Evolutionary conservation across 2,113 vertebrate species (phyloP).

Genomic region (Pyxicephalus adspersus): DNA sequence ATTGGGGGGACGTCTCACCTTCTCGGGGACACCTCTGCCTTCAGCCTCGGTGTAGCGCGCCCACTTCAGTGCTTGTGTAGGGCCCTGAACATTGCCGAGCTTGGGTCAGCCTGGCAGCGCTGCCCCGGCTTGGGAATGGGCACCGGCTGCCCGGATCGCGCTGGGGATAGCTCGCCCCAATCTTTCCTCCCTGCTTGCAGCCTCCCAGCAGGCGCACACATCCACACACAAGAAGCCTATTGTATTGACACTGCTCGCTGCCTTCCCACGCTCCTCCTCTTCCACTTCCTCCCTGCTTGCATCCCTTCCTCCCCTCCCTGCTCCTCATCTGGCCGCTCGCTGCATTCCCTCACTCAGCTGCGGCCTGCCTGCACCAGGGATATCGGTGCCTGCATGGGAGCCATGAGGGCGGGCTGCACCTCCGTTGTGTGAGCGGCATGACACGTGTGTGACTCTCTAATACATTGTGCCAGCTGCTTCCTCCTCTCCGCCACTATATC

Average conservation of each 20-base stretch:
- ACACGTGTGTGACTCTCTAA: no score
- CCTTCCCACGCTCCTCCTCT: slow-evolving; percentile 47
- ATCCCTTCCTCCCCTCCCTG: slow-evolving; percentile 38
- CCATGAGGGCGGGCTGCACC: no score
- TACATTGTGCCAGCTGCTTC: no score
- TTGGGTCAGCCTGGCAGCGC: not conserved
- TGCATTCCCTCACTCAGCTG: not conserved
- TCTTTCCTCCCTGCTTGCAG: not conserved
- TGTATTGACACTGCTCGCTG: slow-evolving; percentile 53
- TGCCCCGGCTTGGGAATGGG: not conserved
- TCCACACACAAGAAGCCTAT: slow-evolving; percentile 55
- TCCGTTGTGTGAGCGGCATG: no score
- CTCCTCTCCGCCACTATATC: no score
- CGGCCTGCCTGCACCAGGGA: not conserved
- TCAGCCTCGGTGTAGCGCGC: not conserved
- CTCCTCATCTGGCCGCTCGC: not conserved
- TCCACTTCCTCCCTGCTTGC: slow-evolving; percentile 28
- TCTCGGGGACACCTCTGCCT: not conserved
- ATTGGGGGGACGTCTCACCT: slow-evolving; percentile 2
- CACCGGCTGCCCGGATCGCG: not conserved
- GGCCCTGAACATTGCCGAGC: not conserved
- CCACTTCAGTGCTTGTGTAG: not conserved
- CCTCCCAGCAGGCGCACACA: slow-evolving; percentile 44
- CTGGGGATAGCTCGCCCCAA: not conserved
- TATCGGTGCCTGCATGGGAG: not conserved